These are phyloP conservation scores for Cinclus mexicanus DNA, from an alignment of 2,113 vertebrate species.

Conservation along the genomic window DNA sequence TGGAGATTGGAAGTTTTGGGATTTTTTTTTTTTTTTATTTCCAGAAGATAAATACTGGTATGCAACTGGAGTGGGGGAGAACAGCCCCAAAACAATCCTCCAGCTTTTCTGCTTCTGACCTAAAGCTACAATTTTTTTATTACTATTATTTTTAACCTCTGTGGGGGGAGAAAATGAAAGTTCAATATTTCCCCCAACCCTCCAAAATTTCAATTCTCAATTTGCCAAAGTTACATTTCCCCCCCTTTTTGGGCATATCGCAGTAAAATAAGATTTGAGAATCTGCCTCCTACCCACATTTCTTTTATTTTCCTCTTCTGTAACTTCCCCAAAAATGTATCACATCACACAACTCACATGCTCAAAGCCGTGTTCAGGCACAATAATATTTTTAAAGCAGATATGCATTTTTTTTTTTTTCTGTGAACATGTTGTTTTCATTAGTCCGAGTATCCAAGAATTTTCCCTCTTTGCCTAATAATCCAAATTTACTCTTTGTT, in stretches of 20 bases:
- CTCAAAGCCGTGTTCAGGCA: background rate
- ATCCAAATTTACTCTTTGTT: background rate
- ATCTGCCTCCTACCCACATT: background rate
- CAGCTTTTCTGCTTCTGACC: background rate
- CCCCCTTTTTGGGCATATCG: background rate
- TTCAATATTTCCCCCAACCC: background rate
- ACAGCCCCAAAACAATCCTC: background rate
- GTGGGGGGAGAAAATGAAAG: background rate
- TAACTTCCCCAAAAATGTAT: background rate
- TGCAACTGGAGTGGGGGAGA: background rate
- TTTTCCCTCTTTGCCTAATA: background rate
- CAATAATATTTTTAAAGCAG: background rate
- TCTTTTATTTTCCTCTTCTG: background rate
- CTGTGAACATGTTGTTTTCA: slow-evolving; percentile 32
- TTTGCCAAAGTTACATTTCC: background rate
- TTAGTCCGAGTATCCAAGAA: background rate
- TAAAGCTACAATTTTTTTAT: background rate
- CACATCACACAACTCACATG: background rate
- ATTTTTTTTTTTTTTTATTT: background rate
- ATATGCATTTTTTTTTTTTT: background rate
- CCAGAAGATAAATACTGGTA: background rate
- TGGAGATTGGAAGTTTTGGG: no score
- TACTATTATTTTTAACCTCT: background rate
- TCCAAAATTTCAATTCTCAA: background rate
- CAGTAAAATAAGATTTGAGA: background rate